Conservation (phyloP, 2,797 vertebrate species). For the Clarias fuscus region DNA sequence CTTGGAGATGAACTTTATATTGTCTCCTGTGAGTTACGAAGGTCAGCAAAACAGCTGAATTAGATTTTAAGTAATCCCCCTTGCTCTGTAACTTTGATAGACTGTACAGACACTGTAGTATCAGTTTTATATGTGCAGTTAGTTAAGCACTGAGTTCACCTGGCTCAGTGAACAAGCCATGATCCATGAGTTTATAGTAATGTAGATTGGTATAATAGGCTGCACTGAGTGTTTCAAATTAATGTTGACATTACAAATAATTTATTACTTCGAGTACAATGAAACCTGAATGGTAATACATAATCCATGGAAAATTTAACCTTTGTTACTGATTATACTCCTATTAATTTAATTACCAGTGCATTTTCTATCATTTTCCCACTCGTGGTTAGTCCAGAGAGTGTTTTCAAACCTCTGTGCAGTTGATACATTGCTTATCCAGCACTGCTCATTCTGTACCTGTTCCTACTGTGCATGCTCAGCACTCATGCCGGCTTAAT, state of each 20-base stretch:
- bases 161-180: constrained; percentile 41
- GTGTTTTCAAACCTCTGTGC: not conserved
- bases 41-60: constrained; percentile 79
- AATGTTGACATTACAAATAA: constrained; percentile 20
- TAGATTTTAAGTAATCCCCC: constrained; percentile 71
- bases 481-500: constrained; percentile 38
- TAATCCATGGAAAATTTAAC: not conserved
- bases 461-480: constrained; percentile 16
- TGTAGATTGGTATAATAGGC: constrained; percentile 13
- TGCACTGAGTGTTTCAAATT: constrained; percentile 43
- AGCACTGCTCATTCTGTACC: constrained; percentile 5
- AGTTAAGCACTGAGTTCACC: constrained; percentile 31
- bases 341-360: not conserved
- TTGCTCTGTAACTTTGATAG: constrained; percentile 73
- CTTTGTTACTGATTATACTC: not conserved
- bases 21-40: constrained; percentile 72
- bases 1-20: constrained; percentile 71
- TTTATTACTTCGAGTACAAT: not conserved
- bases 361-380: not conserved
- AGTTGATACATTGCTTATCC: constrained; percentile 30
- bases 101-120: constrained; percentile 45
- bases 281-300: not conserved
- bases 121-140: constrained; percentile 35
- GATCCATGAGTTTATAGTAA: constrained; percentile 42
- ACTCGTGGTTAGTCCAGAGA: not conserved